Evolutionary conservation across 2,888 invertebrate genomes (phyloP).

Genomic region (Clusia tigrina): DNA sequence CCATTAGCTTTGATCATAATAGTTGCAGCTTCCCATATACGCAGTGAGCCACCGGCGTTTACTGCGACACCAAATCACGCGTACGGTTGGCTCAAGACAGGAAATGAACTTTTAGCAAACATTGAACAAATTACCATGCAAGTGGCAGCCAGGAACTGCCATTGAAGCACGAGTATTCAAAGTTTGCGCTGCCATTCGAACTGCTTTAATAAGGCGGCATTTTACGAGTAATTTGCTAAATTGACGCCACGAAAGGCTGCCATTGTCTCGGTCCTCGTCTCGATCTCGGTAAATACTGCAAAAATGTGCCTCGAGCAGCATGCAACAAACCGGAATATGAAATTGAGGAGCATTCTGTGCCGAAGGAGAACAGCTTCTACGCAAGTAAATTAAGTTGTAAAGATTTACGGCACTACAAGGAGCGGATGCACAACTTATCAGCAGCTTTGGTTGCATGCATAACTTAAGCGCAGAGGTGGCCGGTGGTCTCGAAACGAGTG

Average conservation of each 20-base stretch:
- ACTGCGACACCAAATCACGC: no score
- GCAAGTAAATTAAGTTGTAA: conserved; percentile 10
- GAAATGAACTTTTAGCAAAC: no score
- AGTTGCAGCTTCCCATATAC: no score
- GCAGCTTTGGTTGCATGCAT: not conserved
- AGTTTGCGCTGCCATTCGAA: not conserved
- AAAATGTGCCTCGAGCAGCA: not conserved
- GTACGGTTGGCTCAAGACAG: no score
- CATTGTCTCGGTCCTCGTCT: not conserved
- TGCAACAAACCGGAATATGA: not conserved
- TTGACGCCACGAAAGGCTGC: not conserved
- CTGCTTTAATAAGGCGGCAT: not conserved
- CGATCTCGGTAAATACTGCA: not conserved
- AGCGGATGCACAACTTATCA: no score
- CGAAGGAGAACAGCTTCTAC: not conserved
- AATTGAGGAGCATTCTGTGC: not conserved
- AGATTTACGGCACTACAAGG: not conserved
- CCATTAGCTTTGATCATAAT: no score
- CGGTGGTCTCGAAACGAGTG: no score
- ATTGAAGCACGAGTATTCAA: no score
- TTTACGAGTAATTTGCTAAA: not conserved
- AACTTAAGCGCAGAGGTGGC: not conserved
- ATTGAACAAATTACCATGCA: no score
- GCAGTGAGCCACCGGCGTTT: no score
- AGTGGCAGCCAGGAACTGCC: no score